Conservation (phyloP, 2,888 invertebrate genomes). For the Parapristionchus giblindavisi region DNA sequence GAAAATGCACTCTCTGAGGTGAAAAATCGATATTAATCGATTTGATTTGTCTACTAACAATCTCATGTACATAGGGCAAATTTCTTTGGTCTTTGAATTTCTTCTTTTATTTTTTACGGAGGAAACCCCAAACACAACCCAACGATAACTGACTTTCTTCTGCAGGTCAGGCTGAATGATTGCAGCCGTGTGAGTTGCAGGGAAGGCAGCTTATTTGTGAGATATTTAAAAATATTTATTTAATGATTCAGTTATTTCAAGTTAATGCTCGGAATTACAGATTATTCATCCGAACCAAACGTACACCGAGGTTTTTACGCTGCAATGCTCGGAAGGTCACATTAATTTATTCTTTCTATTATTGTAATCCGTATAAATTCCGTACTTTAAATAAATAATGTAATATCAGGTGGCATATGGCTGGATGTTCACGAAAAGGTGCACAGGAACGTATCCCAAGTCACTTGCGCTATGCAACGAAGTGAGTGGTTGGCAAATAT, state of each 20-base stretch:
- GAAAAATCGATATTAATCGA: background rate
- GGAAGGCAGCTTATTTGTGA: background rate
- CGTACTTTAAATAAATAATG: background rate
- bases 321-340: conserved; percentile 17
- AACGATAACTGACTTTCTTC: too few species aligned
- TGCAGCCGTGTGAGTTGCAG: conserved; percentile 17
- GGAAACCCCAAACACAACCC: too few species aligned
- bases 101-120: too few species aligned
- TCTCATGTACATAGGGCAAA: too few species aligned
- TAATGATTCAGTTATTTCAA: too few species aligned
- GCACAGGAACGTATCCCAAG: background rate
- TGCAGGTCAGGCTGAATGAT: background rate
- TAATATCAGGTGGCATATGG: background rate
- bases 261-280: background rate
- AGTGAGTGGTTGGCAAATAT: background rate
- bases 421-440: background rate
- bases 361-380: background rate
- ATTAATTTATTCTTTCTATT: background rate
- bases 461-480: conserved; percentile 3
- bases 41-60: too few species aligned
- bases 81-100: too few species aligned
- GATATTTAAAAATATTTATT: background rate
- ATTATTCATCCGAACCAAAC: conserved; percentile 14
- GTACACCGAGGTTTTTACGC: background rate
- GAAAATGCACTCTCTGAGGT: background rate